A percentile compares a stretch with the other conserved stretches of the same genome.
phyloP scores from a whole-genome alignment of 2,888 invertebrate species.

The Brenthis daphne region DNA sequence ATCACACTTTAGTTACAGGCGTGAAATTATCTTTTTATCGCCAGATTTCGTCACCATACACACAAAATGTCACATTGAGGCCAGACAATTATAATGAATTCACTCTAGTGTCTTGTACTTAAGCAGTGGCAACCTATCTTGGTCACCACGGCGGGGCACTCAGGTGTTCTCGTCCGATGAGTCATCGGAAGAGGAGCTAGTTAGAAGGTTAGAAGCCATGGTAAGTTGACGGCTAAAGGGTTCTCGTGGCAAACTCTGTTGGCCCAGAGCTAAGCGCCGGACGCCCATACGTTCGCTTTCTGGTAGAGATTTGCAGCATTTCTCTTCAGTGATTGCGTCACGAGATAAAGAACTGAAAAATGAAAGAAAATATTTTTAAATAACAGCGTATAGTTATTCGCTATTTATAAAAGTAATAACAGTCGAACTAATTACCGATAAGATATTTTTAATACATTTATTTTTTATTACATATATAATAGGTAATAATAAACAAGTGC shows the following conservation, averaged over 20 bases:
- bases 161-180: slow-evolving; percentile 79
- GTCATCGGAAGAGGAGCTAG: slow-evolving; percentile 83
- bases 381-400: no score
- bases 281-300: slow-evolving; percentile 81
- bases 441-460: no score
- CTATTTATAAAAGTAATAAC: no score
- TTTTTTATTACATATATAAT: no score
- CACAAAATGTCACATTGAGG: slow-evolving; percentile 26
- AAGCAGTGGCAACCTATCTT: slow-evolving; percentile 76
- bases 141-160: slow-evolving; percentile 78
- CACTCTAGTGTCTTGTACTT: slow-evolving; percentile 73
- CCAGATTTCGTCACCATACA: slow-evolving; percentile 1
- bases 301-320: slow-evolving; percentile 83
- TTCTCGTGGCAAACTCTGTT: slow-evolving; percentile 82
- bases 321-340: slow-evolving; percentile 88
- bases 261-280: slow-evolving; percentile 78
- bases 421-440: no score
- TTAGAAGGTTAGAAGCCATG: slow-evolving; percentile 83
- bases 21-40: background rate
- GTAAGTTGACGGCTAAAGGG: slow-evolving; percentile 84
- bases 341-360: slow-evolving; percentile 81
- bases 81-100: slow-evolving; percentile 28
- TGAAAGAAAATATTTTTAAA: no score
- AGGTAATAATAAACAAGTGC: no score
- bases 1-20: background rate